Percentiles rank a stretch among this genome's conserved stretches.
Conservation (phyloP, 1,140 invertebrate genomes). For the Periplaneta americana region DNA sequence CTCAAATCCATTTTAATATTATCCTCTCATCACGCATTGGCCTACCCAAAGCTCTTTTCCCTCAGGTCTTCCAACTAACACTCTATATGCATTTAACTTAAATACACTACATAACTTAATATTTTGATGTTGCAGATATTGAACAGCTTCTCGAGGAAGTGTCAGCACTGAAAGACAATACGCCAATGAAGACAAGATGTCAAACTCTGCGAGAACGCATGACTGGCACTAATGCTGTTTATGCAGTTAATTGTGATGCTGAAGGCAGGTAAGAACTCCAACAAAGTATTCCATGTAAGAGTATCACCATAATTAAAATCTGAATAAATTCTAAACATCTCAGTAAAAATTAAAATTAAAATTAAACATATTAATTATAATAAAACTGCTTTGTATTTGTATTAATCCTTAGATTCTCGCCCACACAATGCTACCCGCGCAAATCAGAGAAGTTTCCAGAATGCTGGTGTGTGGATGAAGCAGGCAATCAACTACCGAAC, state of each 20-base stretch:
- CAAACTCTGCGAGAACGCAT: constrained; percentile 40
- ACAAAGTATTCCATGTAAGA: neutral
- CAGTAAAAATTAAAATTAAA: too few species aligned
- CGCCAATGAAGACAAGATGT: constrained; percentile 49
- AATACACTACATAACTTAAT: too few species aligned
- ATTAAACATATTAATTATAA: neutral
- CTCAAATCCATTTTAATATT: too few species aligned
- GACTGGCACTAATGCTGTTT: constrained; percentile 41
- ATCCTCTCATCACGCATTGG: too few species aligned
- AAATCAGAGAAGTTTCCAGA: constrained; percentile 29
- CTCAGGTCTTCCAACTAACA: too few species aligned
- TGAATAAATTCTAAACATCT: too few species aligned
- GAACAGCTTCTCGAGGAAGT: constrained; percentile 30
- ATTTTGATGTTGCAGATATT: neutral
- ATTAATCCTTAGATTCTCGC: constrained; percentile 44
- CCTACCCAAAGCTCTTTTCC: too few species aligned
- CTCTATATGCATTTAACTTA: too few species aligned
- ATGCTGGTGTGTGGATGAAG: constrained; percentile 85
- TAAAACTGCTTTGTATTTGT: neutral
- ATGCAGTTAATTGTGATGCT: constrained; percentile 54
- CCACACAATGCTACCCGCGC: constrained; percentile 65
- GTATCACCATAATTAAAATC: neutral
- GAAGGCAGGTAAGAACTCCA: constrained; percentile 44
- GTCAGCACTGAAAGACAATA: constrained; percentile 26
- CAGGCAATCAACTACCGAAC: constrained; percentile 66